phyloP scores from a whole-genome alignment of 2,888 invertebrate genomes.

The Cloeon dipterum region DNA sequence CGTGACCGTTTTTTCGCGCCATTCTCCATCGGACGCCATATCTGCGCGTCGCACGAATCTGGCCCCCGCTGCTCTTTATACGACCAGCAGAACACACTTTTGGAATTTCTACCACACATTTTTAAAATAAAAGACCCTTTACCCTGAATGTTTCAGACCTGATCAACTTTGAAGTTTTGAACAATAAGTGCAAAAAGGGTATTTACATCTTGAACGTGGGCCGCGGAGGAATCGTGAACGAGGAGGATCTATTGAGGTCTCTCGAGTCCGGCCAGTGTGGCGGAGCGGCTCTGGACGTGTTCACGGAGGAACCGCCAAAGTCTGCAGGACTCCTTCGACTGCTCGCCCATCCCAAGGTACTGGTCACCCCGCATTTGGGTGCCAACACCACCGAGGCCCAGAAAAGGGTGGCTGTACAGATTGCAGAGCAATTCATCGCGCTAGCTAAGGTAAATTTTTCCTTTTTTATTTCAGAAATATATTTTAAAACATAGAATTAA shows the following conservation, averaged over 20 bases:
- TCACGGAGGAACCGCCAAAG: slow-evolving; percentile 67
- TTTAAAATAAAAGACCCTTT: too few relatives aligned
- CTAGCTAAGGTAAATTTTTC: slow-evolving; percentile 24
- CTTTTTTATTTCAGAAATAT: too few relatives aligned
- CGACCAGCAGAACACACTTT: too few relatives aligned
- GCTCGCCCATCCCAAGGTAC: slow-evolving; percentile 65
- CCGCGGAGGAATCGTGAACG: slow-evolving; percentile 86
- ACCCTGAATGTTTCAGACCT: too few relatives aligned
- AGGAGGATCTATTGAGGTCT: slow-evolving; percentile 57
- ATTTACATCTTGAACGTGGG: slow-evolving; percentile 86
- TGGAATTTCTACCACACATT: too few relatives aligned
- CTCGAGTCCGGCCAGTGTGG: slow-evolving; percentile 63
- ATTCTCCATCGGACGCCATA: too few relatives aligned
- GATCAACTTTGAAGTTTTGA: slow-evolving; percentile 47
- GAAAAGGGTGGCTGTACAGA: slow-evolving; percentile 78
- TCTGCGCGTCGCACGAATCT: too few relatives aligned
- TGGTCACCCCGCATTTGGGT: slow-evolving; percentile 90
- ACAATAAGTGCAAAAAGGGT: slow-evolving; percentile 66
- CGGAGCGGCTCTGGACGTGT: slow-evolving; percentile 90
- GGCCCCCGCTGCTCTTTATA: too few relatives aligned
- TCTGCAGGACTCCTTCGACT: slow-evolving; percentile 35
- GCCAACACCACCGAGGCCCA: slow-evolving; percentile 94
- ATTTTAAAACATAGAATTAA: too few relatives aligned
- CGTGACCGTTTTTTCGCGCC: too few relatives aligned
- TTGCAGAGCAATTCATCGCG: slow-evolving; percentile 83